Evolutionary conservation across 2,888 invertebrate species (phyloP).

Genomic region (Campaea margaritaria): DNA sequence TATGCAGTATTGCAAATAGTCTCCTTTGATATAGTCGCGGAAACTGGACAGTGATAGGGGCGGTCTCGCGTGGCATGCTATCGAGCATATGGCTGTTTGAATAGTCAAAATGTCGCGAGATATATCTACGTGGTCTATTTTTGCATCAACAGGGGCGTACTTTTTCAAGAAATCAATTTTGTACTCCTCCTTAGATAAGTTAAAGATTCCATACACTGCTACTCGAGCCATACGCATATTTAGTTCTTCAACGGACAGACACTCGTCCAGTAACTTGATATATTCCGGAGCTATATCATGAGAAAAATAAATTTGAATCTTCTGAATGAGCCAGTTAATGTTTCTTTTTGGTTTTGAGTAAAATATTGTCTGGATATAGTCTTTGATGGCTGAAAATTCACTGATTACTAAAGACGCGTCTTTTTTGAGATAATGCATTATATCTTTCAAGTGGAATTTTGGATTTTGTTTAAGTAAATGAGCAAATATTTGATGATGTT

Average conservation of each 20-base stretch:
- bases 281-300: constrained; percentile 54
- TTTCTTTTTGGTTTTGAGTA: constrained; percentile 2
- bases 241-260: constrained; percentile 28
- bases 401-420: neutral
- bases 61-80: constrained; percentile 55
- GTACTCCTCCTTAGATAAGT: constrained; percentile 13
- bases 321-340: constrained; percentile 53
- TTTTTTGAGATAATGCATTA: neutral
- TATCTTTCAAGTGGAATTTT: neutral
- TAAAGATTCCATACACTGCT: constrained; percentile 1
- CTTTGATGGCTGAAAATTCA: neutral
- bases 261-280: constrained; percentile 47
- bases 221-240: neutral
- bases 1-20: constrained; percentile 57
- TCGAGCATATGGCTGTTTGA: constrained; percentile 61
- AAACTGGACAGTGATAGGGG: constrained; percentile 54
- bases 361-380: neutral
- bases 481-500: neutral
- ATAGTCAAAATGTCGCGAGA: constrained; percentile 45
- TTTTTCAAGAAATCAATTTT: neutral
- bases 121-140: constrained; percentile 49
- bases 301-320: constrained; percentile 61
- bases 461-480: neutral
- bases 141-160: neutral
- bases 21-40: constrained; percentile 57